phyloP scores from a whole-genome alignment of 2,888 invertebrate species.

The Archaeoteleia sp. region DNA sequence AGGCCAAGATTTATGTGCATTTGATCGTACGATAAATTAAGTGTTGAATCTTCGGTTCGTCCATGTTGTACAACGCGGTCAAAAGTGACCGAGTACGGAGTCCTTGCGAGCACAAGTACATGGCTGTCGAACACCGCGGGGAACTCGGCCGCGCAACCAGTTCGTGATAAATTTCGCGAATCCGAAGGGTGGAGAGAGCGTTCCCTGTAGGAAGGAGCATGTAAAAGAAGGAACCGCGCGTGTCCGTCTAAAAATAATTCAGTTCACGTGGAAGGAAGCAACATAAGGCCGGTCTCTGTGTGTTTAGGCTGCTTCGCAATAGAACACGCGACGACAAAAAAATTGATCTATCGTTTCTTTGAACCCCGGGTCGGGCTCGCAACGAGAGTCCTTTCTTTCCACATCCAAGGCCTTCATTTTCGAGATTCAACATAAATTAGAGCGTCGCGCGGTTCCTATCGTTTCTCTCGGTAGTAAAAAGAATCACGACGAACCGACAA shows the following conservation, averaged over 20 bases:
- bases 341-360: constrained; percentile 53
- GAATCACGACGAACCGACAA: constrained; percentile 11
- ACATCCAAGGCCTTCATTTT: constrained; percentile 28
- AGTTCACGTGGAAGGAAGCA: constrained; percentile 51
- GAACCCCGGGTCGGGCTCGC: constrained; percentile 24
- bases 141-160: not conserved
- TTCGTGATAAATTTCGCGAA: constrained; percentile 13
- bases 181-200: not conserved
- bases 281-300: constrained; percentile 14
- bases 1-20: constrained; percentile 13
- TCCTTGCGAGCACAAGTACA: too few species aligned
- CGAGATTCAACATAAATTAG: constrained; percentile 28
- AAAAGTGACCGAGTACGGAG: too few species aligned
- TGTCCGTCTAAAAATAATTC: constrained; percentile 44
- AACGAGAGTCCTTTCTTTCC: constrained; percentile 21
- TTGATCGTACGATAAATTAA: constrained; percentile 7
- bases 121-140: too few species aligned
- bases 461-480: constrained; percentile 40
- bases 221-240: constrained; percentile 25
- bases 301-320: constrained; percentile 23
- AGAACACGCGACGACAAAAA: constrained; percentile 43
- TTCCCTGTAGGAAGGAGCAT: constrained; percentile 1
- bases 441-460: constrained; percentile 37
- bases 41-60: too few species aligned
- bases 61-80: too few species aligned